A percentile compares a stretch with the other conserved stretches of the same genome.
Evolutionary conservation across 2,113 vertebrate genomes (phyloP).

Genomic region (Rattus rattus): DNA sequence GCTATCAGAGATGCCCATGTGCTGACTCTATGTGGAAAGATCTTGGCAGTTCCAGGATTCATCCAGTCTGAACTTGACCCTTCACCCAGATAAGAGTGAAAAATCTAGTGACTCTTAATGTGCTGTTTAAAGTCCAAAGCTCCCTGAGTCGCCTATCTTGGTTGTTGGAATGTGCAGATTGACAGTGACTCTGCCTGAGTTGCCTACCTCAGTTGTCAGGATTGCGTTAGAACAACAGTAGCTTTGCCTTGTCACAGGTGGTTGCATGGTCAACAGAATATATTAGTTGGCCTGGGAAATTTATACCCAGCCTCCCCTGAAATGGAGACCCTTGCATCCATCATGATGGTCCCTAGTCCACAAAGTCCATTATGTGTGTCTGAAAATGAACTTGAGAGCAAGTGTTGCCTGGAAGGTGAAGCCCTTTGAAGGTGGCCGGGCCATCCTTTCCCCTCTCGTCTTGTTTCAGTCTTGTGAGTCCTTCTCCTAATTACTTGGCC

Average conservation of each 20-base stretch:
- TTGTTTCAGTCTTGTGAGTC: background rate
- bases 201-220: too few species aligned
- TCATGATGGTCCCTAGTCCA: background rate
- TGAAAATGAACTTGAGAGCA: background rate
- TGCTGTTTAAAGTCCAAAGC: background rate
- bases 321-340: background rate
- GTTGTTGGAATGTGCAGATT: background rate
- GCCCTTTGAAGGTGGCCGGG: background rate
- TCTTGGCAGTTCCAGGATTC: background rate
- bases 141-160: too few species aligned
- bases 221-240: too few species aligned
- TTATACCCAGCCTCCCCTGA: background rate
- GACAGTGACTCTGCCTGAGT: too few species aligned
- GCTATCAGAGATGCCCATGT: background rate
- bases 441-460: background rate
- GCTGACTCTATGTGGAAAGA: background rate
- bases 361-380: background rate
- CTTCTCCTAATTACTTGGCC: background rate
- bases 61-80: background rate
- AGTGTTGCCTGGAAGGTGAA: background rate
- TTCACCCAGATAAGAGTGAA: slow-evolving; percentile 4
- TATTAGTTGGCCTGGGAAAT: background rate
- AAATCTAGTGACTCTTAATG: background rate
- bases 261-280: background rate
- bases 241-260: too few species aligned